Percentiles rank a stretch among this genome's conserved stretches.
Conservation (phyloP, 2,113 vertebrate genomes). For the Onychostoma macrolepis region DNA sequence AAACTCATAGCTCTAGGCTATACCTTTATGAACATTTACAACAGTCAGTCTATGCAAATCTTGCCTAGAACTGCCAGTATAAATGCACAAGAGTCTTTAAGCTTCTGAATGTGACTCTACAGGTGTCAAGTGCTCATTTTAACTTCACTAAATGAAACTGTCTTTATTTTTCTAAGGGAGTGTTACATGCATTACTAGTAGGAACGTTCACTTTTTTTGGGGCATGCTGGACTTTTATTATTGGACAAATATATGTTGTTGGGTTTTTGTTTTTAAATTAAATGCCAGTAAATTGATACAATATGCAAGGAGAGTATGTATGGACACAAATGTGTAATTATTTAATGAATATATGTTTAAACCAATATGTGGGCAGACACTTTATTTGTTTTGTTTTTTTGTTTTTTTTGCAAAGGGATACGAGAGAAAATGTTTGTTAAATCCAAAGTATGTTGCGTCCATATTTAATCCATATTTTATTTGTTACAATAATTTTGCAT, state of each 20-base stretch:
- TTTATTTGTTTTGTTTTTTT: neutral
- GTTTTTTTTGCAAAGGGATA: constrained; percentile 32
- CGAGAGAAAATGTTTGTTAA: neutral
- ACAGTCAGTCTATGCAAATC: constrained; percentile 10
- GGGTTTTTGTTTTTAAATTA: neutral
- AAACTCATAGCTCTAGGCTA: neutral
- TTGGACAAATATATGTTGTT: neutral
- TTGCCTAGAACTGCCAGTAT: neutral
- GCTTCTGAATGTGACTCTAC: neutral
- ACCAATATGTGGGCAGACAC: neutral
- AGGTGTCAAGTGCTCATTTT: neutral
- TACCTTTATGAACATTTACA: neutral
- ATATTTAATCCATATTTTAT: neutral
- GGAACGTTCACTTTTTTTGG: neutral
- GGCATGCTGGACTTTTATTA: neutral
- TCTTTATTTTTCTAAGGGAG: neutral
- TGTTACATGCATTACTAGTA: neutral
- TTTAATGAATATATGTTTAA: neutral
- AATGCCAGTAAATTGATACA: neutral
- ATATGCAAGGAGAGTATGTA: neutral
- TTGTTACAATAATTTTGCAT: neutral
- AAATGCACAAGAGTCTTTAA: neutral
- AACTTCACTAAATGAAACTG: neutral
- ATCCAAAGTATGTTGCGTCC: neutral
- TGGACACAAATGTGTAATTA: neutral